Conservation (phyloP, 2,113 vertebrate species). For the Chaetura pelagica region DNA sequence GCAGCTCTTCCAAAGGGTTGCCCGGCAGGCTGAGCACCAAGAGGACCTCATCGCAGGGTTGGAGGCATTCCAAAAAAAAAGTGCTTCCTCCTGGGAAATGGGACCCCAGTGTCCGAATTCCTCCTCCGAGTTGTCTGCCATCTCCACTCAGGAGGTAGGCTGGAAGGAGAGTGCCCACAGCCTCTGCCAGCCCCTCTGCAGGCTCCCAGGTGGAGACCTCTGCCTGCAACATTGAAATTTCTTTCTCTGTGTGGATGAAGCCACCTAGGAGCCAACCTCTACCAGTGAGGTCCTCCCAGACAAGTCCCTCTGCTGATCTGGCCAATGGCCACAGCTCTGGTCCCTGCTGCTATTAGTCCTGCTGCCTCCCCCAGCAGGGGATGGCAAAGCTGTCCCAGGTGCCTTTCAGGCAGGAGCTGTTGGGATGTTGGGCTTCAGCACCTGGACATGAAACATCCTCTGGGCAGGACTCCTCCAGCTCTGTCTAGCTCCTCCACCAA, state of each 20-base stretch:
- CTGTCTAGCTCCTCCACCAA: background rate
- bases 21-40: constrained; percentile 55
- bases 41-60: constrained; percentile 74
- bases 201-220: background rate
- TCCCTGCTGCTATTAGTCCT: background rate
- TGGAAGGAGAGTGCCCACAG: background rate
- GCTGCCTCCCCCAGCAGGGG: background rate
- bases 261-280: background rate
- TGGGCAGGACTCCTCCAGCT: background rate
- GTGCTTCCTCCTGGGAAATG: constrained; percentile 81
- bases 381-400: accelerated
- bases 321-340: background rate
- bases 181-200: background rate
- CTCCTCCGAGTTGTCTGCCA: constrained; percentile 63
- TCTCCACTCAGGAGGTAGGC: constrained; percentile 73
- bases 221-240: background rate
- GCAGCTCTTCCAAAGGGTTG: constrained; percentile 77
- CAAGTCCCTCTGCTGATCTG: background rate
- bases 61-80: constrained; percentile 72
- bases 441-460: background rate
- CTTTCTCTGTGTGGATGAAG: background rate
- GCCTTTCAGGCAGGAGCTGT: background rate
- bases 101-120: constrained; percentile 76
- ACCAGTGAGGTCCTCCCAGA: background rate
- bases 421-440: background rate